Conservation (phyloP, 30 jellyfish, hydroid and myxozoan species). For the Hydractinia symbiolongicarpus region DNA sequence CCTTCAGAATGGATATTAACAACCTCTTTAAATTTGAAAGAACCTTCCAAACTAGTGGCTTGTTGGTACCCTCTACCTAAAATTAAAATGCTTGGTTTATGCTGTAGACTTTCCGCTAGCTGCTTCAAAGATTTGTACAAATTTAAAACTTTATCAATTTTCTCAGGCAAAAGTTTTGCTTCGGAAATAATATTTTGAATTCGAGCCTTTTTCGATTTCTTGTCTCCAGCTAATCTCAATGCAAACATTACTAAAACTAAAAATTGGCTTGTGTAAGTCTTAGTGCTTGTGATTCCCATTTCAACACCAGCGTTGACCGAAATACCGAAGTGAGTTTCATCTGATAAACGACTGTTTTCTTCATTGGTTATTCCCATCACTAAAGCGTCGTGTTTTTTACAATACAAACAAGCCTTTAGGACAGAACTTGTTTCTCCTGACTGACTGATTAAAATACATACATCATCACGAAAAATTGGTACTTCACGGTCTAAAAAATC, state of each 20-base stretch:
- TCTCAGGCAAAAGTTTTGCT: conserved; percentile 62
- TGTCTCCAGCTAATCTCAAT: conserved; percentile 66
- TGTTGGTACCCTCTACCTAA: conserved; percentile 88
- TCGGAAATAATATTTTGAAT: conserved; percentile 50
- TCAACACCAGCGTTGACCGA: conserved; percentile 71
- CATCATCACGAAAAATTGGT: conserved; percentile 90
- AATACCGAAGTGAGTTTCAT: conserved; percentile 81
- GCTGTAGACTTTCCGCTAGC: conserved; percentile 33
- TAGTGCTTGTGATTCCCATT: conserved; percentile 87
- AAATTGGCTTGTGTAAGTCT: conserved; percentile 80
- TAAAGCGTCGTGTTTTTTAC: conserved; percentile 69
- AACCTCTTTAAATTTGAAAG: conserved; percentile 77
- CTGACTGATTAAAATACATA: conserved; percentile 85
- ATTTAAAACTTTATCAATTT: conserved; percentile 32
- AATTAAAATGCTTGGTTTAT: conserved; percentile 60
- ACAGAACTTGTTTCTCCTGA: conserved; percentile 38
- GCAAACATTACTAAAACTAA: conserved; percentile 73
- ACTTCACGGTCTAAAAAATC: conserved; percentile 85
- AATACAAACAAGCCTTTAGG: conserved; percentile 58
- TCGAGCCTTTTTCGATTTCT: conserved; percentile 39
- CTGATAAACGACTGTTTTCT: conserved; percentile 71
- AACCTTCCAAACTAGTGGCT: conserved; percentile 89
- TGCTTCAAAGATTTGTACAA: conserved; percentile 24
- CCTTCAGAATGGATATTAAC: conserved; percentile 88
- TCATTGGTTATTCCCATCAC: conserved; percentile 80